These are phyloP conservation scores for Triops longicaudatus DNA, from an alignment of 1,140 invertebrate genomes.

Conservation along the genomic window DNA sequence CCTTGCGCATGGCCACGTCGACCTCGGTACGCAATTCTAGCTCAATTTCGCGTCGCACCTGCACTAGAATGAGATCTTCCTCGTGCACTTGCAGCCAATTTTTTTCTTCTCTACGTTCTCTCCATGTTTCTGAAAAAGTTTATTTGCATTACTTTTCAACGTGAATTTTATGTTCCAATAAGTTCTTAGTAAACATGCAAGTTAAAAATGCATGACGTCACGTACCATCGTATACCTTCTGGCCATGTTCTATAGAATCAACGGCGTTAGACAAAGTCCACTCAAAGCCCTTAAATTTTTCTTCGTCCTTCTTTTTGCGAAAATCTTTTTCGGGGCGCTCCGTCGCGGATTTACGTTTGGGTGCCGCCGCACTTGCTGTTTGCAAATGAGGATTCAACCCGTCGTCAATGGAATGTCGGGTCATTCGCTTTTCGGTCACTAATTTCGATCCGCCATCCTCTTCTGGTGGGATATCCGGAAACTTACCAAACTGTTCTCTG, in stretches of 20 bases:
- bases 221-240: slow-evolving; percentile 22
- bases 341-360: neutral
- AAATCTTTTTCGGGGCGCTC: slow-evolving; percentile 11
- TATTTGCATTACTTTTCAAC: neutral
- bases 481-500: slow-evolving; percentile 63
- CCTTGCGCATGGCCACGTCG: slow-evolving; percentile 69
- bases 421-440: slow-evolving; percentile 48
- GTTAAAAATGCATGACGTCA: neutral
- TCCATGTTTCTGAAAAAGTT: slow-evolving; percentile 61
- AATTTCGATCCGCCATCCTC: slow-evolving; percentile 76
- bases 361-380: neutral
- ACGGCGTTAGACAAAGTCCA: slow-evolving; percentile 19
- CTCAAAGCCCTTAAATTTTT: slow-evolving; percentile 22
- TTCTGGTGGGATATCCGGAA: slow-evolving; percentile 82
- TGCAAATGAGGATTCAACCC: neutral
- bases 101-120: slow-evolving; percentile 60
- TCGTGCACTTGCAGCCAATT: slow-evolving; percentile 64
- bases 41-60: slow-evolving; percentile 64
- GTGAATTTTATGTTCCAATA: neutral
- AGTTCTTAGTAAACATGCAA: no score
- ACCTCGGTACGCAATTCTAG: slow-evolving; percentile 71
- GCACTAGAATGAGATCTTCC: slow-evolving; percentile 66
- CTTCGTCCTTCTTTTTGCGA: slow-evolving; percentile 17
- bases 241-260: slow-evolving; percentile 16
- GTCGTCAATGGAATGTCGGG: neutral